Base-by-base conservation (phyloP, 2,797 vertebrate species). In the Chelon labrosus region DNA sequence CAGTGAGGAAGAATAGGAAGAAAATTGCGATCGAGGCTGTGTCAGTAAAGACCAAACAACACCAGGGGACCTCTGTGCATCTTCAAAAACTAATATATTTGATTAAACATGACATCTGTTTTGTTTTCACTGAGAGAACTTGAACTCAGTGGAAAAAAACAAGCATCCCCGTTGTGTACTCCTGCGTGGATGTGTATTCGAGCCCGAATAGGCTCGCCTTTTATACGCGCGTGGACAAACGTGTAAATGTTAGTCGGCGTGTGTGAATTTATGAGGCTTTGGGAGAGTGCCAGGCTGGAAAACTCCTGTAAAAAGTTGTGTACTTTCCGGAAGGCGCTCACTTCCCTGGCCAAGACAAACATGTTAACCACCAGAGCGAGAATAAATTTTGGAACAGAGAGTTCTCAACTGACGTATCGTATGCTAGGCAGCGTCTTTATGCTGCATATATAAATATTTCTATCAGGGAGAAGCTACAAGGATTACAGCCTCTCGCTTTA, bases 341-440 rank as follows among this genome's bases (percentile, higher is more conserved):
- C 63, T 39, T 68, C 22, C 44, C 49, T 38, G 25, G 83, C 85
- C 85, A 90, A 90, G 25, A 75, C 79, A 86, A 89, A 89, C 80
- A 90, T 3, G 58, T 68, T 79, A 22, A 70, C 70, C 57, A 50
- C 46, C 73, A n/a, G 64, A 41, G 27, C 0, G 2, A 56, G 65
- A 5, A 22, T 44, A 38, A 17, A 44, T 52, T 27, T 10, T n/a
- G 52, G 54, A 58, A 78, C 69, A 75, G 49, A 3, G 10, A 27
- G 42, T 74, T 75, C 75, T 83, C 58, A 70, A 41, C 17, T 58
- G 22, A 69, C n/a, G 49, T 57, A 54, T 62, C 44, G 50, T 61
- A 72, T 7, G 46, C 31, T 35, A 44, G 59, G 70, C 27, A 22
- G 7, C 44, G 14, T 52, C 16, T 64, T 57, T 50, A 57, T 56